Conservation (phyloP, 2,797 vertebrate species). For the Coilia nasus region DNA sequence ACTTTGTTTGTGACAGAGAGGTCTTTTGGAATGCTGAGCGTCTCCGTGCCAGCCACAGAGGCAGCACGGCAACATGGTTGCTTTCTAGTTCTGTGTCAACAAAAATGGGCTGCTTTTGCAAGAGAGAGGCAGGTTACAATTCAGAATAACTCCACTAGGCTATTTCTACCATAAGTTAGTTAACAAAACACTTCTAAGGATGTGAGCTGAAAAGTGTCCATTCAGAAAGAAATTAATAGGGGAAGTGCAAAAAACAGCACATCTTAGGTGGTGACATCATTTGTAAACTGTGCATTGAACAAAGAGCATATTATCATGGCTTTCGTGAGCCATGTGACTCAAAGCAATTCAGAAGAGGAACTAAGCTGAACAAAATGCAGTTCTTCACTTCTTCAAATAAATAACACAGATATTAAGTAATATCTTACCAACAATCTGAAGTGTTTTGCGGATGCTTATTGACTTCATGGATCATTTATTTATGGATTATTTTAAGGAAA, state of each 20-base stretch:
- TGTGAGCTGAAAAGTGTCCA: neutral
- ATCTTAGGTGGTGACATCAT: slow-evolving; percentile 61
- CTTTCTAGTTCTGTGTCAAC: neutral
- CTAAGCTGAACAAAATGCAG: neutral
- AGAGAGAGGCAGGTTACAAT: neutral
- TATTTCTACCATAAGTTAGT: neutral
- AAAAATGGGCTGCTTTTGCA: neutral
- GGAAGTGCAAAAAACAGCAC: slow-evolving; percentile 21
- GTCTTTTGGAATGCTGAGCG: slow-evolving; percentile 63
- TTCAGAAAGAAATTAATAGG: slow-evolving; percentile 23
- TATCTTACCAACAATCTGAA: neutral
- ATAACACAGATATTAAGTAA: neutral
- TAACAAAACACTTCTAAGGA: neutral
- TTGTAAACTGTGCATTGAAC: slow-evolving; percentile 64
- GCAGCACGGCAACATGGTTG: neutral
- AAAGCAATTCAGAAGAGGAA: slow-evolving; percentile 22
- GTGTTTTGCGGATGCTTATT: neutral
- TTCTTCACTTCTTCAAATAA: neutral
- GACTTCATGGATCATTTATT: neutral
- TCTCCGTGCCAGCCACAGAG: slow-evolving; percentile 60
- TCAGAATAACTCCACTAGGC: neutral
- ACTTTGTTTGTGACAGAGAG: slow-evolving; percentile 70
- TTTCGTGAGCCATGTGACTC: slow-evolving; percentile 57
- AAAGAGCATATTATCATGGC: slow-evolving; percentile 67
- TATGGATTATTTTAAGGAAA: neutral